phyloP scores from a whole-genome alignment of 2,888 invertebrate species.

The Apeira syringaria region DNA sequence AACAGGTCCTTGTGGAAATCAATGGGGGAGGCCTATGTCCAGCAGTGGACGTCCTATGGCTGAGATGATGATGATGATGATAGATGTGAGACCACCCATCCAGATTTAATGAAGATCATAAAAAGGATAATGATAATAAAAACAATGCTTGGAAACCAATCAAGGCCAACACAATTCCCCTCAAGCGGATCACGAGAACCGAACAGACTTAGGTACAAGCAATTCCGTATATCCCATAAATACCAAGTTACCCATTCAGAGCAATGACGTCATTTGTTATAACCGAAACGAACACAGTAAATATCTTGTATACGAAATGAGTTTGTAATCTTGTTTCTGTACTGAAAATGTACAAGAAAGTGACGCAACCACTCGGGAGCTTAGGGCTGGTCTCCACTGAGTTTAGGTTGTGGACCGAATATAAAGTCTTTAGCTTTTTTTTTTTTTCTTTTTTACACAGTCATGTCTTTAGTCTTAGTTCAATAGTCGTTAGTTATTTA shows the following conservation, averaged over 20 bases:
- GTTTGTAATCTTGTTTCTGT: constrained; percentile 22
- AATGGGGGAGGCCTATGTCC: no score
- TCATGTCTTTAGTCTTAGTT: no score
- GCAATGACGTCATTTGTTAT: constrained; percentile 12
- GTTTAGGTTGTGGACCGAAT: no score
- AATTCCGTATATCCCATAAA: constrained; percentile 7
- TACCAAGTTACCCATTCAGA: constrained; percentile 10
- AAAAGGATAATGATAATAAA: no score
- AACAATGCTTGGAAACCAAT: not conserved
- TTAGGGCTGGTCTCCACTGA: not conserved
- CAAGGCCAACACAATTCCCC: not conserved
- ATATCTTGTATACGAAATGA: constrained; percentile 19
- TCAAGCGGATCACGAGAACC: not conserved
- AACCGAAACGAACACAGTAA: constrained; percentile 17
- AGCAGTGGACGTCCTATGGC: no score
- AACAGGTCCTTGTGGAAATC: no score
- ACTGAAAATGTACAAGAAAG: constrained; percentile 13
- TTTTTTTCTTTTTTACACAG: no score
- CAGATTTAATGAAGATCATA: no score
- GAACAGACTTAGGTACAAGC: not conserved
- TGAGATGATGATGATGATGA: no score
- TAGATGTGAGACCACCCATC: no score
- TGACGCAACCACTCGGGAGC: constrained; percentile 16
- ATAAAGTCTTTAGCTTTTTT: no score
- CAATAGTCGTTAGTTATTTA: no score